A percentile compares a stretch with the other conserved stretches of the same genome.
Evolutionary conservation across 2,113 vertebrate genomes (phyloP).

Genomic region (Jacana jacana): DNA sequence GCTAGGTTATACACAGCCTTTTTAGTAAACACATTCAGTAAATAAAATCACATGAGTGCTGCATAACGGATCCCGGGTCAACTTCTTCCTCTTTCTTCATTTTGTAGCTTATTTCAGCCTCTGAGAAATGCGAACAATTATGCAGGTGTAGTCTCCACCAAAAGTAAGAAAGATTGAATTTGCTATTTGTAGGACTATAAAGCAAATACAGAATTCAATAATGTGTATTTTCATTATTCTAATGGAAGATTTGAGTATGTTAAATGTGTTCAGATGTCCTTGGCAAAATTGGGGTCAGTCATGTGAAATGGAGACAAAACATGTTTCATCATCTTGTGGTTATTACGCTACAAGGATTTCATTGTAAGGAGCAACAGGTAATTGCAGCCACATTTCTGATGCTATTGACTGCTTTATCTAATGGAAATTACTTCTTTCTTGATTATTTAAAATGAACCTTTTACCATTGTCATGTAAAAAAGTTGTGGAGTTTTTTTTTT

Average conservation of each 20-base stretch:
- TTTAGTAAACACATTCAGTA: not conserved
- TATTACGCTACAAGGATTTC: conserved; percentile 56
- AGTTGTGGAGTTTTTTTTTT: not conserved
- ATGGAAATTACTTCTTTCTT: conserved; percentile 41
- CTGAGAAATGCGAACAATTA: conserved; percentile 40
- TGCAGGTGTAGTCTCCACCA: conserved; percentile 41
- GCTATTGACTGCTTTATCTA: conserved; percentile 54
- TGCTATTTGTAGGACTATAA: conserved; percentile 51
- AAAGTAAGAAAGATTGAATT: conserved; percentile 60
- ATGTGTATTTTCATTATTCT: conserved; percentile 48
- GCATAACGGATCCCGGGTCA: conserved; percentile 18
- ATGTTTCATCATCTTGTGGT: conserved; percentile 32
- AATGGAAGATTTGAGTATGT: conserved; percentile 57
- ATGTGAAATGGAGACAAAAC: conserved; percentile 41
- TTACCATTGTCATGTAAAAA: conserved; percentile 27
- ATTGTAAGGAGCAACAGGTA: conserved; percentile 66
- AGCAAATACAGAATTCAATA: conserved; percentile 48
- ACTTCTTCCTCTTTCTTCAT: not conserved
- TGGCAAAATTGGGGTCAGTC: conserved; percentile 58
- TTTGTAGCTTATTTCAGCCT: conserved; percentile 12
- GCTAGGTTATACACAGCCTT: not conserved
- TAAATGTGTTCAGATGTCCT: conserved; percentile 59
- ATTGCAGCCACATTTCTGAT: conserved; percentile 45
- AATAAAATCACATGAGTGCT: conserved; percentile 9
- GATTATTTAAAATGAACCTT: conserved; percentile 60